Conservation (phyloP, 1,140 invertebrate genomes). For the Oppia nitens region DNA sequence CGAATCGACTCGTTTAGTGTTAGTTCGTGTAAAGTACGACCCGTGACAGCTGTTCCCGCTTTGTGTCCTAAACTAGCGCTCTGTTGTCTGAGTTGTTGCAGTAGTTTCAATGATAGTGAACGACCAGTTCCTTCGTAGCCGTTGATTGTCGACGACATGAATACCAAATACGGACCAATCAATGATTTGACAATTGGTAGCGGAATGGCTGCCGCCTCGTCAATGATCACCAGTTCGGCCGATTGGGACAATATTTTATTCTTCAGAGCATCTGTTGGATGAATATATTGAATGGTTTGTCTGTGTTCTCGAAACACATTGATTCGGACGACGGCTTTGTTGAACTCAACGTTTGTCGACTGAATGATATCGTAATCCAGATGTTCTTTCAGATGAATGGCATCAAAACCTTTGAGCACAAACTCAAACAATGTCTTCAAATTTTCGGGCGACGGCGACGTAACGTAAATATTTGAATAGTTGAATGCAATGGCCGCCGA, state of each 20-base stretch:
- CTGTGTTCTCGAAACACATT: constrained; percentile 75
- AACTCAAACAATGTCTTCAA: constrained; percentile 96
- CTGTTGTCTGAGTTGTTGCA: constrained; percentile 66
- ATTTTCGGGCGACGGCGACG: constrained; percentile 94
- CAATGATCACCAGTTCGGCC: constrained; percentile 87
- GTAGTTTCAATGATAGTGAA: constrained; percentile 82
- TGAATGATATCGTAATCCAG: constrained; percentile 89
- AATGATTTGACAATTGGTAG: constrained; percentile 78
- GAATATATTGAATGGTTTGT: constrained; percentile 97
- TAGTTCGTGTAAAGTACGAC: constrained; percentile 32
- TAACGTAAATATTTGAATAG: constrained; percentile 96
- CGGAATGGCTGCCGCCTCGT: constrained; percentile 97
- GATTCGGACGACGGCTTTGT: constrained; percentile 85
- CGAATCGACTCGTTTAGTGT: constrained; percentile 86
- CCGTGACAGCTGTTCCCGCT: constrained; percentile 20
- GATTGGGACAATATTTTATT: constrained; percentile 36
- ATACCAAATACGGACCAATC: constrained; percentile 79
- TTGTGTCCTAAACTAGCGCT: constrained; percentile 11
- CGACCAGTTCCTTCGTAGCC: constrained; percentile 97
- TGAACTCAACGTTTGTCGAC: constrained; percentile 88
- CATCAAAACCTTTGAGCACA: constrained; percentile 88
- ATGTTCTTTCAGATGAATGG: constrained; percentile 68
- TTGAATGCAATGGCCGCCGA: constrained; percentile 48
- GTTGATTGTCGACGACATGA: constrained; percentile 92
- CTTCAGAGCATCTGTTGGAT: constrained; percentile 63